Evolutionary conservation across 1,140 invertebrate genomes (phyloP), one percentile per base, ranked within the genome.

Genomic region (Druon quercuslanigerum): DNA sequence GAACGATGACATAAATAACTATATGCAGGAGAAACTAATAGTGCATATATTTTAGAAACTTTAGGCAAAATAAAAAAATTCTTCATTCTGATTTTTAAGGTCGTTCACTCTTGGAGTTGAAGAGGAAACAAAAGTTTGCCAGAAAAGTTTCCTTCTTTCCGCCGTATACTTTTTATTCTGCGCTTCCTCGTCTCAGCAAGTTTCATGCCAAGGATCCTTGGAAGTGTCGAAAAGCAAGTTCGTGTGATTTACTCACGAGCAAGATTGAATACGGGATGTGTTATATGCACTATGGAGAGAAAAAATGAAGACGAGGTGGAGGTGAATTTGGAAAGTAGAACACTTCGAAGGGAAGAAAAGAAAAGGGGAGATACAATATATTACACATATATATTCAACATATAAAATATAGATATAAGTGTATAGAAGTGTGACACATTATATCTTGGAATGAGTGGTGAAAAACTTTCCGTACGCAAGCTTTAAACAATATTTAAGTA

Each of bases 181-280:
- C 72, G 50, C 71, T 76, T 74, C 50, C 54, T 57, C 56, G 25
- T 40, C 54, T 66, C 40, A 73, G 72, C 72, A 74, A 76, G 51
- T 74, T 74, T 72, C 74, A 46, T 79, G 78, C 72, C 75, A 73
- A 81, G 77, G 73, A 51, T 66, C 81, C 60, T 81, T 19, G 73
- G 60, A 78, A 77, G 73, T 77, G 82, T 82, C 79, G 75, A 82
- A 79, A 76, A 84, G 79, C 57, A 81, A 84, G 78, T 82, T 80
- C 74, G 66, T 66, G 60, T 83, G 83, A 84, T 84, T 84, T 84
- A 84, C 83, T 79, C 74, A 73, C 73, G 77, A 77, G 51, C 56
- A 75, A 79, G 77, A 84, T 84, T 84, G 83, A 83, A 57, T 50
- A 57, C 50, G 73, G 77, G 73, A 33, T 33, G 60, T 66, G 33